Base-by-base conservation (phyloP, 1,140 invertebrate genomes). In the Leptinotarsa lineolata region DNA sequence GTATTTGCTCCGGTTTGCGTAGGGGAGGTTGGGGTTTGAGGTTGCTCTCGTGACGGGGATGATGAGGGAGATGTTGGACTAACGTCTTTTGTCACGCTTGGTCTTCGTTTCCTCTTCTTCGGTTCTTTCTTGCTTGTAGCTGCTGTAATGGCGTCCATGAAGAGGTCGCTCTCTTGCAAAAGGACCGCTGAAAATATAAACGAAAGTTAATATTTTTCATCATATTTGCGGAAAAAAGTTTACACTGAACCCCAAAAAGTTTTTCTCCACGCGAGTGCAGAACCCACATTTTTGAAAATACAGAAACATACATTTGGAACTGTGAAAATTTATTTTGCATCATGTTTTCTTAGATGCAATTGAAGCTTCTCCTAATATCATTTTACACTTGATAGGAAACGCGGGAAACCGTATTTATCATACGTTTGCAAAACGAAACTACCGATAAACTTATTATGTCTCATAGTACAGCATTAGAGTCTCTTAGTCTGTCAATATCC, bases 141-240 rank as follows among this genome's bases (percentile, higher is more conserved):
- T 5, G 89, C 89, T 70, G 90, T 88, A n/a, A 97, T 83, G 2
- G 94, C 94, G 85, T 97, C 94, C 90, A 96, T 96, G 81, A 97
- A 97, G 84, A 95, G 91, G 82, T 93, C 94, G 81, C 94, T 96
- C 82, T 97, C 95, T 84, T 95, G 91, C 39, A 96, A 85, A 72
- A 93, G 85, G 85, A 90, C 88, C 66, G 92, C 92, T 93, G 86
- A 76, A 89, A 90, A 85, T 85, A 79, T 77, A 67, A 71, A 75
- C 74, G 45, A 66, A 74, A 76, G 72, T 76, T 8, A 39, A 11
- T 39, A 39, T 39, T 39, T 39, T 11, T n/a, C n/a, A 39, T 39
- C 8, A 8, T 11, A 39, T 39, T 39, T 69, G 8, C 1, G 30
- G 0, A 11, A 39, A 39, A 39, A 39, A 11, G 0, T 11, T 39